A percentile compares a stretch with the other conserved stretches of the same genome.
phyloP scores from a whole-genome alignment of 2,113 vertebrate species.

The Todiramphus chloris region DNA sequence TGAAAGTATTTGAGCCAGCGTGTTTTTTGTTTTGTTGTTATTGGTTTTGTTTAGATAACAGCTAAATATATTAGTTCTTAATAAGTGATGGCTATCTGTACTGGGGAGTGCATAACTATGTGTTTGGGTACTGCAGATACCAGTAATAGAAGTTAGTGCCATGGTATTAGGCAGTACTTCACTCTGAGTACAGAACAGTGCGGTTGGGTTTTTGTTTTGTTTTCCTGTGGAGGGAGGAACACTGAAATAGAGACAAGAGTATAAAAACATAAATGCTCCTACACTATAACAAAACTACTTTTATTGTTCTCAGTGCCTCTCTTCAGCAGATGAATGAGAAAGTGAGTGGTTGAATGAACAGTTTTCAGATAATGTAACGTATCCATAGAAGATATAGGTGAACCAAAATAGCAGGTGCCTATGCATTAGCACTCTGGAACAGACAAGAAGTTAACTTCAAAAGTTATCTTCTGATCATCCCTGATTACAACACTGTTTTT shows the following conservation, averaged over 20 bases:
- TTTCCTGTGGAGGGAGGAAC: not conserved
- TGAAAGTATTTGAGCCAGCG: not conserved
- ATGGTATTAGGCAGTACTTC: not conserved
- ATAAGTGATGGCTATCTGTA: rapidly evolving
- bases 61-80: not conserved
- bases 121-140: not conserved
- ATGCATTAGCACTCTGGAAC: not conserved
- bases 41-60: not conserved
- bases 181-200: not conserved
- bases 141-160: not conserved
- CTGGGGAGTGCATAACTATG: too few relatives aligned
- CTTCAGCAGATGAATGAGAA: not conserved
- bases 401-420: not conserved
- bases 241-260: not conserved
- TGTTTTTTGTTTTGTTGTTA: not conserved
- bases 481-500: not conserved
- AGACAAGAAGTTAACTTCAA: not conserved
- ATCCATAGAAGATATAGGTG: rapidly evolving
- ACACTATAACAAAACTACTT: not conserved
- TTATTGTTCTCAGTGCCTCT: not conserved
- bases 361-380: not conserved
- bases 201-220: not conserved
- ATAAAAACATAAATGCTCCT: not conserved
- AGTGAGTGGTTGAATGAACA: not conserved
- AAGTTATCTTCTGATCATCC: not conserved